Conservation (phyloP, 1,140 invertebrate genomes). For the Drosophila miranda region DNA sequence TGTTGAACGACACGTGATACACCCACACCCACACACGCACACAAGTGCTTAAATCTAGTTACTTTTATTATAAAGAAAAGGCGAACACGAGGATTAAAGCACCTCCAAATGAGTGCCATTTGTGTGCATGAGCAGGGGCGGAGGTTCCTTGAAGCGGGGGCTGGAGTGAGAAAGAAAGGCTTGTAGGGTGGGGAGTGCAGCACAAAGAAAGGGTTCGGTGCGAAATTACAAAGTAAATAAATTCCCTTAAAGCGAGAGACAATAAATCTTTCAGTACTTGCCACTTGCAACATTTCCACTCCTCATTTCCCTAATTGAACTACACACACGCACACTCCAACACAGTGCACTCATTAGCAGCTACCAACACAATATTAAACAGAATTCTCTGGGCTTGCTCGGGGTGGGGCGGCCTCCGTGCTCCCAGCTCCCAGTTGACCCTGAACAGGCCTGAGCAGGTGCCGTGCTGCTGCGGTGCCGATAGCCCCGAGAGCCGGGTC, state of each 20-base stretch:
- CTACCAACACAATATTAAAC: constrained; percentile 6
- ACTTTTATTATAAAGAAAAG: constrained; percentile 25
- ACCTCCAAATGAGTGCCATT: background rate
- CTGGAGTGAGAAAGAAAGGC: too few species aligned
- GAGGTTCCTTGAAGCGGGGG: too few species aligned
- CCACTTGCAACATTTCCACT: too few species aligned
- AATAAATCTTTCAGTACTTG: too few species aligned
- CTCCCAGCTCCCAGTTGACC: constrained; percentile 3
- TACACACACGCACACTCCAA: too few species aligned
- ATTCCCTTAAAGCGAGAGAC: too few species aligned
- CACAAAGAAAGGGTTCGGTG: too few species aligned
- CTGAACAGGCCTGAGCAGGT: background rate
- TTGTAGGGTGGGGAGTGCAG: too few species aligned
- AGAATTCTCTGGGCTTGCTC: background rate
- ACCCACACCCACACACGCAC: background rate
- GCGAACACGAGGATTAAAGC: constrained; percentile 3
- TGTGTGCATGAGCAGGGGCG: constrained; percentile 3
- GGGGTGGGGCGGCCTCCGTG: background rate
- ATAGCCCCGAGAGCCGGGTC: background rate
- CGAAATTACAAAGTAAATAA: too few species aligned
- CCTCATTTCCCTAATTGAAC: too few species aligned
- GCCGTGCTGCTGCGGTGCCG: background rate
- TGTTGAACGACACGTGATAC: constrained; percentile 44
- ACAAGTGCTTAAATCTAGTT: constrained; percentile 6
- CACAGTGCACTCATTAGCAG: constrained; percentile 2